Percentiles rank a stretch among this genome's conserved stretches.
Conservation (phyloP, 2,888 invertebrate species). For the Pyralis farinalis region DNA sequence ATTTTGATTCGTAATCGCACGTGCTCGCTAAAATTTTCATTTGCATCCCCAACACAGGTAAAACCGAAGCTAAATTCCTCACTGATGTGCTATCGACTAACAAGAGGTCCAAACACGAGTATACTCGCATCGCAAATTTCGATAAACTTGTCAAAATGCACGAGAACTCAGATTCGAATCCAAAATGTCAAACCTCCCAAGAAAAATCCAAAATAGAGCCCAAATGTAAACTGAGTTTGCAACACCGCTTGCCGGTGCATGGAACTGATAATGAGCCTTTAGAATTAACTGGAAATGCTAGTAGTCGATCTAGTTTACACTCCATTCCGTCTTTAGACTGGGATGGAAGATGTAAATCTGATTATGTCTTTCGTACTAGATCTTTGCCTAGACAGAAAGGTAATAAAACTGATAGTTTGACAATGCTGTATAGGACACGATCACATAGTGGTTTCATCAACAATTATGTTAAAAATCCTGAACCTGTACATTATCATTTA, state of each 20-base stretch:
- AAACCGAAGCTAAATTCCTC: conserved; percentile 20
- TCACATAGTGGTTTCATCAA: conserved; percentile 69
- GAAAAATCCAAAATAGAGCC: conserved; percentile 29
- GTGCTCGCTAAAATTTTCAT: conserved; percentile 1
- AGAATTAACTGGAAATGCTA: conserved; percentile 31
- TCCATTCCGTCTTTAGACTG: conserved; percentile 67
- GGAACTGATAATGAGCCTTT: conserved; percentile 21
- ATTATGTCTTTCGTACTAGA: conserved; percentile 41
- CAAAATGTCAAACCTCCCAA: too few relatives aligned
- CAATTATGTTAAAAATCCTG: conserved; percentile 54
- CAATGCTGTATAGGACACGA: conserved; percentile 49
- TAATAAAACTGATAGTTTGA: conserved; percentile 15
- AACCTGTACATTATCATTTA: conserved; percentile 65
- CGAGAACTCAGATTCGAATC: conserved; percentile 23
- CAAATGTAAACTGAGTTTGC: conserved; percentile 61
- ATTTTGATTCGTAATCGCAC: neutral
- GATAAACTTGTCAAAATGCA: conserved; percentile 46
- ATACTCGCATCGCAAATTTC: conserved; percentile 52
- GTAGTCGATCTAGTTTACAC: conserved; percentile 54
- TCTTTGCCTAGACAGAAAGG: conserved; percentile 45
- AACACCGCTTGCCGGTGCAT: conserved; percentile 30
- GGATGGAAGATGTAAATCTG: conserved; percentile 50
- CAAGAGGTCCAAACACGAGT: conserved; percentile 43
- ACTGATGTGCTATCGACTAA: conserved; percentile 37
- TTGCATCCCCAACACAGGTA: conserved; percentile 21